A percentile compares a stretch with the other conserved stretches of the same genome.
Evolutionary conservation across 2,888 invertebrate species (phyloP).

Genomic region (Apoderus coryli): DNA sequence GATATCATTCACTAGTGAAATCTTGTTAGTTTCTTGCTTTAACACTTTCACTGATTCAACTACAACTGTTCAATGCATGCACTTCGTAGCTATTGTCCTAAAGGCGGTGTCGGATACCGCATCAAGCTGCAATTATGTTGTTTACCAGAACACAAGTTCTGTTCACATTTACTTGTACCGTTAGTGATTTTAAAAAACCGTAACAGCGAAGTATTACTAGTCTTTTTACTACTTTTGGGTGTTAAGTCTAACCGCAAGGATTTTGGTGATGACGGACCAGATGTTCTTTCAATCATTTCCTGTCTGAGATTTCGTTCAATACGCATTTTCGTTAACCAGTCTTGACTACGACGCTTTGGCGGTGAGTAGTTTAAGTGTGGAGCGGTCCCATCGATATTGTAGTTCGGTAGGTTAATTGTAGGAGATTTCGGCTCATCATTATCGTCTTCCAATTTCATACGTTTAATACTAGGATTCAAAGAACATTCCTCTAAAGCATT

Average conservation of each 20-base stretch:
- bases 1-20: no score
- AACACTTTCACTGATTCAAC: no score
- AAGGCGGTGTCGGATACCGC: no score
- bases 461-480: no score
- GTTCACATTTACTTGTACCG: constrained; percentile 17
- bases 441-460: no score
- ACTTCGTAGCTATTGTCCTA: no score
- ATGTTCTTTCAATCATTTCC: constrained; percentile 20
- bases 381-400: constrained; percentile 58
- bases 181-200: constrained; percentile 26
- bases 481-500: no score
- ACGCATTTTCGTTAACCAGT: constrained; percentile 57
- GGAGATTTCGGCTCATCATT: no score
- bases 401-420: constrained; percentile 62
- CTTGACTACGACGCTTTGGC: constrained; percentile 46
- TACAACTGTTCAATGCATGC: no score
- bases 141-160: not conserved
- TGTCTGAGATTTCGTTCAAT: constrained; percentile 35
- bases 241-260: constrained; percentile 16
- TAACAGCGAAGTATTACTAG: constrained; percentile 20
- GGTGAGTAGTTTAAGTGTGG: constrained; percentile 64
- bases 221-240: constrained; percentile 15
- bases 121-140: constrained; percentile 4
- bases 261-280: constrained; percentile 8
- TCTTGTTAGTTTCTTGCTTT: no score